Evolutionary conservation across 1,140 invertebrate genomes (phyloP).

Genomic region (Brachionus asplanchnoidis): DNA sequence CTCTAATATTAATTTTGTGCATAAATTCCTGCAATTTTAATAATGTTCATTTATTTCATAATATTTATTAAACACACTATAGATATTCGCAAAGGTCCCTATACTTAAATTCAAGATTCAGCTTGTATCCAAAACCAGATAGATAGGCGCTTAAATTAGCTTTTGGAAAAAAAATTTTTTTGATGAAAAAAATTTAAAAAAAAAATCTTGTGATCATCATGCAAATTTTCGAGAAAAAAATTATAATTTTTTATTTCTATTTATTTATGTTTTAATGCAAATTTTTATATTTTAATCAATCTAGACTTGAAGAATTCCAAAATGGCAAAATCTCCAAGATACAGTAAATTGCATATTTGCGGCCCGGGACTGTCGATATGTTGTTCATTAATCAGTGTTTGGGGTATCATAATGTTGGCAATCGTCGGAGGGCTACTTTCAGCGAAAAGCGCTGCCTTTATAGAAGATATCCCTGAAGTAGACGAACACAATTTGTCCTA

Average conservation of each 20-base stretch:
- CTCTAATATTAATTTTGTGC: background rate
- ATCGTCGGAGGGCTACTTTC: slow-evolving; percentile 24
- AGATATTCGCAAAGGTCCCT: background rate
- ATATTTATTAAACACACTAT: background rate
- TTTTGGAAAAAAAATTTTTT: background rate
- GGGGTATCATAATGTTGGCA: slow-evolving; percentile 42
- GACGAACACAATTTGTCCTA: slow-evolving; percentile 7
- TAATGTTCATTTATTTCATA: background rate
- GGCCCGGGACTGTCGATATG: slow-evolving; percentile 33
- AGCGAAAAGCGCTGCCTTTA: slow-evolving; percentile 21
- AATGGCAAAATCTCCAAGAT: slow-evolving; percentile 29
- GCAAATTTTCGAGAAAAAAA: background rate
- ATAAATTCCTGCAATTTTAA: background rate
- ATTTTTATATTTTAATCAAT: background rate
- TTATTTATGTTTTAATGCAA: background rate
- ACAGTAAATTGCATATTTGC: slow-evolving; percentile 20
- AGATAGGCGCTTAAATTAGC: background rate
- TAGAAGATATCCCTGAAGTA: slow-evolving; percentile 27
- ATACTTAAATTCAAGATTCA: background rate
- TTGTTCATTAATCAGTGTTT: slow-evolving; percentile 23
- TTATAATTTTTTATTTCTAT: slow-evolving; percentile 27
- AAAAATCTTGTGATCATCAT: slow-evolving; percentile 22
- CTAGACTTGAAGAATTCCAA: background rate
- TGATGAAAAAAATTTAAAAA: background rate
- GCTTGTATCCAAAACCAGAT: background rate